A percentile compares a stretch with the other conserved stretches of the same genome.
Conservation (phyloP, 2,797 vertebrate species). For the Thaleichthys pacificus region DNA sequence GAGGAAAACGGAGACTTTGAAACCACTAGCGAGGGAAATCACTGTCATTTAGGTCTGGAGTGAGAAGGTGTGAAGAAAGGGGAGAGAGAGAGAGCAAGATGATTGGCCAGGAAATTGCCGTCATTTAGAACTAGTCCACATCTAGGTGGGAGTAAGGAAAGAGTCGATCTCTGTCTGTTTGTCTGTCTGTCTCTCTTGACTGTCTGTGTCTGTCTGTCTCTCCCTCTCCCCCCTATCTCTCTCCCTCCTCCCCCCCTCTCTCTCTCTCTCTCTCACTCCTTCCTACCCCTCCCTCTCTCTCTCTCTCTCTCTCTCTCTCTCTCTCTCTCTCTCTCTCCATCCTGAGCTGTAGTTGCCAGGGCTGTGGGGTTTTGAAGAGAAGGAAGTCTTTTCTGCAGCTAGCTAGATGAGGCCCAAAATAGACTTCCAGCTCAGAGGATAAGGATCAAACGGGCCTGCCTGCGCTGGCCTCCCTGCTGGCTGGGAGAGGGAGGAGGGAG, state of each 20-base stretch:
- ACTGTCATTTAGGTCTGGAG: constrained; percentile 17
- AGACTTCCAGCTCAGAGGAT: constrained; percentile 47
- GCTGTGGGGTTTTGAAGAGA: constrained; percentile 34
- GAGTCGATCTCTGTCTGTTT: not conserved
- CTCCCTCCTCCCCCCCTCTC: not conserved
- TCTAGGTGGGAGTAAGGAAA: not conserved
- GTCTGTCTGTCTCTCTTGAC: not conserved
- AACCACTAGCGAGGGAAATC: constrained; percentile 20
- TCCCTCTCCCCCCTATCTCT: not conserved
- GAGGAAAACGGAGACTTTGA: constrained; percentile 16
- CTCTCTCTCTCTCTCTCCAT: not conserved
- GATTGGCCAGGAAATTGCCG: constrained; percentile 21
- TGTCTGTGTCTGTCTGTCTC: not conserved
- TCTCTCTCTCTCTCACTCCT: not conserved
- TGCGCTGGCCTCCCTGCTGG: constrained; percentile 37
- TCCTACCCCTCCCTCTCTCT: no score
- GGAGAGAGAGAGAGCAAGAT: not conserved
- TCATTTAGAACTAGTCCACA: constrained; percentile 28
- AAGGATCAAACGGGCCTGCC: constrained; percentile 60
- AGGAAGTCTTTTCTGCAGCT: constrained; percentile 49
- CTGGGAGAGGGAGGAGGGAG: not conserved
- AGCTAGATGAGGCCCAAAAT: constrained; percentile 46
- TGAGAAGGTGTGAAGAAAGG: not conserved
- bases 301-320: no score
- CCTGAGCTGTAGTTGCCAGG: not conserved